Conservation (phyloP, 2,113 vertebrate species). For the Harpagus bidentatus region DNA sequence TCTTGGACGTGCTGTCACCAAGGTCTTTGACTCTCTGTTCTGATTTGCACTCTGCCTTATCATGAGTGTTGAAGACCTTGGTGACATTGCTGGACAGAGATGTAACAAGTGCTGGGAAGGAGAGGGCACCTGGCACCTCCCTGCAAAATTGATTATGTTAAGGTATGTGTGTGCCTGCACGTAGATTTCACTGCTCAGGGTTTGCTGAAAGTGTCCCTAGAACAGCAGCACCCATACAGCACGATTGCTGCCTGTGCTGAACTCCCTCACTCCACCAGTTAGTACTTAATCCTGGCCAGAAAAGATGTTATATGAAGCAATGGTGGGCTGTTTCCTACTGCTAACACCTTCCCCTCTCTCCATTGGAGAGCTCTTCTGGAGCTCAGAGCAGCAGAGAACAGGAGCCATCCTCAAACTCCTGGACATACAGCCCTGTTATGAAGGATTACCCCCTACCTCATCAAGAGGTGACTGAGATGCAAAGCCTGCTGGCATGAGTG, state of each 20-base stretch:
- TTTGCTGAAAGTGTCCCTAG: neutral
- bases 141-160: neutral
- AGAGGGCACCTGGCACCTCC: neutral
- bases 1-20: neutral
- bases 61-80: neutral
- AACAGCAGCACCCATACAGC: neutral
- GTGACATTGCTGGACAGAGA: constrained; percentile 3
- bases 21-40: constrained; percentile 17
- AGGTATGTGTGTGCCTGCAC: neutral
- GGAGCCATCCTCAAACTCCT: neutral
- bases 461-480: neutral
- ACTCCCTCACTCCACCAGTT: neutral
- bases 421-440: neutral
- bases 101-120: neutral
- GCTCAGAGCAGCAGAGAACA: neutral
- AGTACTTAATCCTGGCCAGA: neutral
- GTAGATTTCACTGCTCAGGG: neutral
- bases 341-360: neutral
- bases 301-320: neutral
- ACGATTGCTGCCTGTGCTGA: neutral
- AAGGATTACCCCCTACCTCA: neutral
- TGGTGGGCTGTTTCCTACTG: neutral
- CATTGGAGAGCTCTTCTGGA: neutral
- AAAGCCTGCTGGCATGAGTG: neutral
- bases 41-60: neutral